These are phyloP conservation scores for Drosophila ananassae DNA, from an alignment of 1,140 invertebrate genomes.

Conservation along the genomic window DNA sequence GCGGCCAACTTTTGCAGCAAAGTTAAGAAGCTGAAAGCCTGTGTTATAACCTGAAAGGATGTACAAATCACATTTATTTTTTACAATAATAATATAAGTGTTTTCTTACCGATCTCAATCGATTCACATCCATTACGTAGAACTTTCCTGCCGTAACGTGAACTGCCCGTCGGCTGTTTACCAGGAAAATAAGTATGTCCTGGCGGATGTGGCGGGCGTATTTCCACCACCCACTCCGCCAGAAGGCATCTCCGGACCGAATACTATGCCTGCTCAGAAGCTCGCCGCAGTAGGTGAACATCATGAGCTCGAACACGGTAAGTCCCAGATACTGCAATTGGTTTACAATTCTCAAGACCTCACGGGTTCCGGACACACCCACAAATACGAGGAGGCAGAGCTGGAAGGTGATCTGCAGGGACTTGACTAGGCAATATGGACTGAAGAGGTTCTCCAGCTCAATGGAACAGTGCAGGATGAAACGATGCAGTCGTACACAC, in stretches of 20 bases:
- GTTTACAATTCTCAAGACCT: conserved; percentile 67
- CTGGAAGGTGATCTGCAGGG: conserved; percentile 76
- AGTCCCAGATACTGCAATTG: conserved; percentile 67
- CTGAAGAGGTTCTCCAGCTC: conserved; percentile 72
- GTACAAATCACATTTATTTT: not conserved
- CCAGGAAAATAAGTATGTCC: conserved; percentile 70
- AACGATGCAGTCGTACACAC: conserved; percentile 67
- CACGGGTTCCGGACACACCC: conserved; percentile 64
- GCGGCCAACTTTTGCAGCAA: conserved; percentile 86
- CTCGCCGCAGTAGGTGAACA: conserved; percentile 80
- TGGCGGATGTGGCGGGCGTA: conserved; percentile 51
- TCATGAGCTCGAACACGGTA: conserved; percentile 66
- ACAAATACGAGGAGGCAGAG: conserved; percentile 74
- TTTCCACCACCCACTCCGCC: conserved; percentile 67
- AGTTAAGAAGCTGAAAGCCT: conserved; percentile 80
- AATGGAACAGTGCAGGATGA: conserved; percentile 55
- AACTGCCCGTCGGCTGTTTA: conserved; percentile 65
- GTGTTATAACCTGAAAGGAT: conserved; percentile 65
- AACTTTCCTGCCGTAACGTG: conserved; percentile 78
- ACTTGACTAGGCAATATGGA: conserved; percentile 76
- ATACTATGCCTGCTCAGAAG: conserved; percentile 67
- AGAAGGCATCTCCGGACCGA: conserved; percentile 71
- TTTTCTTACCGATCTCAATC: conserved; percentile 62
- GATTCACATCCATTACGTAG: conserved; percentile 75
- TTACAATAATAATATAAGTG: not conserved